Conservation (phyloP, 2,797 vertebrate species). For the Esox lucius region DNA sequence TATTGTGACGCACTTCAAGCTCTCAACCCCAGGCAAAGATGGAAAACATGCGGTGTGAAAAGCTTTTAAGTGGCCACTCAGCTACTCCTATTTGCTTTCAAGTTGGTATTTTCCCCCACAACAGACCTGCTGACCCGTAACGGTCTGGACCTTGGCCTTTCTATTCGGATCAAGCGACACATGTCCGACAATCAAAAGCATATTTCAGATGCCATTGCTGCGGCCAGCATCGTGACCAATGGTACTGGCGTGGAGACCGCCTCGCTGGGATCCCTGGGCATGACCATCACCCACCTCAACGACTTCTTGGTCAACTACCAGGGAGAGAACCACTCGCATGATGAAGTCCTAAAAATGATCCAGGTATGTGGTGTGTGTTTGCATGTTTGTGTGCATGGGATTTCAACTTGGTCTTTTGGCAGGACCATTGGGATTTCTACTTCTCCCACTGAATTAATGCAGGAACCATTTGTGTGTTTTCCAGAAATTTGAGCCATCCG, state of each 20-base stretch:
- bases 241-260: slow-evolving; percentile 94
- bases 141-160: slow-evolving; percentile 92
- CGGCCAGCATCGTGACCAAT: slow-evolving; percentile 96
- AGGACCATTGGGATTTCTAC: too few species aligned
- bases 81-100: neutral
- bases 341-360: slow-evolving; percentile 96
- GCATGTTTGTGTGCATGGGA: neutral
- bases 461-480: slow-evolving; percentile 42
- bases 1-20: neutral
- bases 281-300: slow-evolving; percentile 92
- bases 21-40: neutral
- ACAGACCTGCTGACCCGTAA: slow-evolving; percentile 95
- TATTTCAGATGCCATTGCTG: slow-evolving; percentile 97
- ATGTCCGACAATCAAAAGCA: slow-evolving; percentile 97
- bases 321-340: slow-evolving; percentile 89
- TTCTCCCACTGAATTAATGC: neutral
- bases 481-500: slow-evolving; percentile 94
- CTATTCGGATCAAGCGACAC: slow-evolving; percentile 92
- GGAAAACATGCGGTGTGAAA: neutral
- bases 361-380: slow-evolving; percentile 71
- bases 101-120: neutral
- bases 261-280: slow-evolving; percentile 87
- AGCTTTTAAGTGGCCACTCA: neutral
- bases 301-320: slow-evolving; percentile 97
- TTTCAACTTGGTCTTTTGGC: neutral